Percentiles rank a stretch among this genome's conserved stretches.
Conservation (phyloP, 2,113 vertebrate genomes). For the Burhinus bistriatus region DNA sequence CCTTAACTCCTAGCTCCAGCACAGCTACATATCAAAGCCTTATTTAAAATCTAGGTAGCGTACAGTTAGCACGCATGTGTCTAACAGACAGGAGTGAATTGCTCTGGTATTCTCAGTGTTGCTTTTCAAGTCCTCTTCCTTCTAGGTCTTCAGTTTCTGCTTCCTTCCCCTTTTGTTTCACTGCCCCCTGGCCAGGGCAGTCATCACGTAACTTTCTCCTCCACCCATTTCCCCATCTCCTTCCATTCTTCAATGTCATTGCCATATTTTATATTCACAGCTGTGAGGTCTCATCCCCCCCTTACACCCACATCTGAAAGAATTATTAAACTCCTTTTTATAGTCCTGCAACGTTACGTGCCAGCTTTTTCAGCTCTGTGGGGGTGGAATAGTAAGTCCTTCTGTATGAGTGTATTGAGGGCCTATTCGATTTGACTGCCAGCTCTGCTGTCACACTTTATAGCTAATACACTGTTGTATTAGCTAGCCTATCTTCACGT, state of each 20-base stretch:
- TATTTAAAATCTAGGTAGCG: not conserved
- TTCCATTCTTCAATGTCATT: not conserved
- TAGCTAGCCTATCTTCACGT: not conserved
- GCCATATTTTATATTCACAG: not conserved
- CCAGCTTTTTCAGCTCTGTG: not conserved
- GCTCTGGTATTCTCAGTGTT: not conserved
- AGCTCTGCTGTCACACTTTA: not conserved
- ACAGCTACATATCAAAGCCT: not conserved
- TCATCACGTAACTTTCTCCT: not conserved
- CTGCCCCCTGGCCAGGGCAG: too few species aligned
- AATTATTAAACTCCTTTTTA: not conserved
- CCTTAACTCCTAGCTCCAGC: not conserved
- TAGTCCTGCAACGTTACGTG: not conserved
- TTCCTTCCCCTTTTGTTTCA: not conserved
- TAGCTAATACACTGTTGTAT: not conserved
- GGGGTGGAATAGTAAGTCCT: not conserved
- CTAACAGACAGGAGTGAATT: not conserved
- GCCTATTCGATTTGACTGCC: not conserved
- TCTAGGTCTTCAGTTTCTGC: not conserved
- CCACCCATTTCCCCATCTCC: not conserved
- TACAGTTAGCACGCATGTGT: fast-evolving
- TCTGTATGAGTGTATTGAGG: not conserved
- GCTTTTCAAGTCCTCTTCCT: not conserved
- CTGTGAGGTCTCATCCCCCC: not conserved
- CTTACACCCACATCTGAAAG: not conserved